Conservation (phyloP, 2,113 vertebrate species). For the Rousettus leschenaultii region DNA sequence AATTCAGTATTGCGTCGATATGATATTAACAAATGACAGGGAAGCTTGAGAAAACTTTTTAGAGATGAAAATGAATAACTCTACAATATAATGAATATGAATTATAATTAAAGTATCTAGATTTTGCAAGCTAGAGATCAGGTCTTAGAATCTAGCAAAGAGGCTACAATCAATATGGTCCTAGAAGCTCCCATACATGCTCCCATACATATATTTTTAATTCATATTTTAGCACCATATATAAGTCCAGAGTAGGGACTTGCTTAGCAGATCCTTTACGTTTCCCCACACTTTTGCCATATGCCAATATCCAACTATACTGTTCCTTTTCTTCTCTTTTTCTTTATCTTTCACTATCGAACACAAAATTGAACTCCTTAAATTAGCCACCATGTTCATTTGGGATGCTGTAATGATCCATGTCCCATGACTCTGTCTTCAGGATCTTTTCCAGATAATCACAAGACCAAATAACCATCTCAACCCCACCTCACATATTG, state of each 20-base stretch:
- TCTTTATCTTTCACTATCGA: not conserved
- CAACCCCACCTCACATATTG: fast-evolving
- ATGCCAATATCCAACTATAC: not conserved
- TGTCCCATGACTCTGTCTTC: not conserved
- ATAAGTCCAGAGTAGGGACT: not conserved
- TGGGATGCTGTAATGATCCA: not conserved
- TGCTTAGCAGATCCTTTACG: not conserved
- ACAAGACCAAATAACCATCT: not conserved
- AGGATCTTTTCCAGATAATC: not conserved
- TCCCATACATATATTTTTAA: not conserved
- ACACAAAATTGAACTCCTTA: not conserved
- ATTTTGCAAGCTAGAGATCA: not conserved
- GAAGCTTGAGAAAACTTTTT: not conserved
- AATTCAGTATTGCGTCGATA: not conserved
- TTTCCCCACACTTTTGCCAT: not conserved
- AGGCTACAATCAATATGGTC: not conserved
- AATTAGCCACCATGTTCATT: not conserved
- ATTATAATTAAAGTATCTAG: not conserved
- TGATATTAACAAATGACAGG: not conserved
- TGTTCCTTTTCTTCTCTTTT: not conserved
- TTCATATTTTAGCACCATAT: not conserved
- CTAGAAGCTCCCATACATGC: not conserved
- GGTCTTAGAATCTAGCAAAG: not conserved
- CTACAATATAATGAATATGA: not conserved
- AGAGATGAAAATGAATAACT: not conserved